Conservation (phyloP, 2,888 invertebrate species). For the Apoda limacodes region DNA sequence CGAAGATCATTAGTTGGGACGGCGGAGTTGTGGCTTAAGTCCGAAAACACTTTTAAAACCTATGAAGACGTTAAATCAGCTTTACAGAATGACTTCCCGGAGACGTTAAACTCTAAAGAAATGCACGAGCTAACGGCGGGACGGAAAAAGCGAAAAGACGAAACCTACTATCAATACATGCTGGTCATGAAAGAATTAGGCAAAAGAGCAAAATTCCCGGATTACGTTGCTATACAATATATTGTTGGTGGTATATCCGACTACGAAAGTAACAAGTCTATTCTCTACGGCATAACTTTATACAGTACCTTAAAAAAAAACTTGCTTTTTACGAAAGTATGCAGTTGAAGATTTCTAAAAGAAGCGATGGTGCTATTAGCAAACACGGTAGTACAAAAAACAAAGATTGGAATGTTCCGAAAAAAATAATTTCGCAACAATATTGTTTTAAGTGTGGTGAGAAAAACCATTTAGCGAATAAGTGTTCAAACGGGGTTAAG, state of each 20-base stretch:
- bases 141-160: slow-evolving; percentile 13
- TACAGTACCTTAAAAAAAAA: slow-evolving; percentile 11
- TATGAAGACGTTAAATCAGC: slow-evolving; percentile 19
- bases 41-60: slow-evolving; percentile 15
- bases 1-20: slow-evolving; percentile 16
- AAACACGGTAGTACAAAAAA: too few relatives aligned
- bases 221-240: slow-evolving; percentile 21
- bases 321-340: slow-evolving; percentile 14
- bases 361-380: slow-evolving; percentile 14
- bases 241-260: slow-evolving; percentile 19
- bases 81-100: too few relatives aligned
- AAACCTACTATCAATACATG: slow-evolving; percentile 17
- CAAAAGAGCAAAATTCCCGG: slow-evolving; percentile 16
- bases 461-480: too few relatives aligned
- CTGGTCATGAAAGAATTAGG: slow-evolving; percentile 19
- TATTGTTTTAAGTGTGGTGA: slow-evolving; percentile 3
- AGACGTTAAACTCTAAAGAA: slow-evolving; percentile 13
- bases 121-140: slow-evolving; percentile 20
- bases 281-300: slow-evolving; percentile 6
- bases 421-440: too few relatives aligned
- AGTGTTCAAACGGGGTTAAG: too few relatives aligned
- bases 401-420: background rate
- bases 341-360: slow-evolving; percentile 4
- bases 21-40: slow-evolving; percentile 17
- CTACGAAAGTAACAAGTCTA: slow-evolving; percentile 5